Base-by-base conservation (phyloP, 2,797 vertebrate species). In the Periparus ater region DNA sequence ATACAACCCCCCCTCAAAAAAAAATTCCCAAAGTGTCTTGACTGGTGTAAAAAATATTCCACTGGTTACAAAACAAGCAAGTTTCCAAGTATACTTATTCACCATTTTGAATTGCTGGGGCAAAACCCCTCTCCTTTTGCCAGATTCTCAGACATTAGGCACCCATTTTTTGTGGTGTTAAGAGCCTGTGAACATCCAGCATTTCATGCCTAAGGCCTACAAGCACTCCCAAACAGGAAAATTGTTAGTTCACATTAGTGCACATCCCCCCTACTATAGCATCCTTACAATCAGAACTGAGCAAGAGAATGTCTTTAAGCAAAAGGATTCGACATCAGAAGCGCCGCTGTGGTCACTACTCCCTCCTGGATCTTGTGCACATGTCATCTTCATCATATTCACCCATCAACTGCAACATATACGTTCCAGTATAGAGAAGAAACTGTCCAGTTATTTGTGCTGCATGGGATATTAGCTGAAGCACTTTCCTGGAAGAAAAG, bases 401-500 rank as follows among this genome's bases (percentile, higher is more conserved):
- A 12, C 95, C 97, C 47, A 98, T 97, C 92, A 97, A 40, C 53
- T 96, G 97, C 84, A 98, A 96, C 90, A 98, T 81, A 2, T 98
- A 98, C 0, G 98, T 95, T 42, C 98, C 98, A 2, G 88, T 89
- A 40, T 92, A 98, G 78, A 98, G 89, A 45, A 98, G 98, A 75
- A 98, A 93, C 67, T 98, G 98, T 18, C 98, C 98, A 0, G 95
- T 74, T 80, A 98, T 91, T 91, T 98, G 98, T 61, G 97, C 97
- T 20, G 96, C 45, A 1, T 97, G 97, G 63, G 98, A 98, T 36
- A 98, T 15, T 11, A 98, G 95, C 67, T 97, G 97, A 89, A 99
- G 96, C 53, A 98, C 53, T 60, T 84, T 98, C 97, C 98, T 98
- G 82, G 27, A 93, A 97, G 42, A 83, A 80, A 92, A 96, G 19